Percentiles rank a stretch among this genome's conserved stretches.
phyloP scores from a whole-genome alignment of 2,113 vertebrate genomes.

The Aphyosemion australe region DNA sequence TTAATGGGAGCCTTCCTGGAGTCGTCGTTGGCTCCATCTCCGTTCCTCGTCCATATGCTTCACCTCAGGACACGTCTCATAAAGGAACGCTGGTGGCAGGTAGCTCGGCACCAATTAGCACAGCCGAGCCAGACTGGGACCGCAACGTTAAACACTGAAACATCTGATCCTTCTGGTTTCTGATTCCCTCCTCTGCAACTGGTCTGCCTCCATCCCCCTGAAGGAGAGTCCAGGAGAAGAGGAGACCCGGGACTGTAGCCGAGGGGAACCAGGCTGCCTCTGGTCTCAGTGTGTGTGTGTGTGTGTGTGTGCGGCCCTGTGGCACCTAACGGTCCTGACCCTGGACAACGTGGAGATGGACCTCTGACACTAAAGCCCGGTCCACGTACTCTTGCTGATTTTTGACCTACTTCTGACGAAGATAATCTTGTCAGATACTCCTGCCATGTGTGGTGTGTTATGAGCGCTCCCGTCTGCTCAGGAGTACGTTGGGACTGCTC shows the following conservation, averaged over 20 bases:
- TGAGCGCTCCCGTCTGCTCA: too few species aligned
- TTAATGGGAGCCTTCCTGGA: conserved; percentile 78
- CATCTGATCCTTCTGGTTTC: conserved; percentile 68
- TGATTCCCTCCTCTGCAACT: conserved; percentile 4
- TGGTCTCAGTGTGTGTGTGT: too few species aligned
- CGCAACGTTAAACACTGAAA: conserved; percentile 70
- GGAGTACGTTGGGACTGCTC: too few species aligned
- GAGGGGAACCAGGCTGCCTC: too few species aligned
- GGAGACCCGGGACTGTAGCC: conserved; percentile 4
- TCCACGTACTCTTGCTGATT: too few species aligned
- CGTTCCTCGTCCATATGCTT: conserved; percentile 72
- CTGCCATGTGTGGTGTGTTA: too few species aligned
- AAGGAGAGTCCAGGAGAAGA: conserved; percentile 32
- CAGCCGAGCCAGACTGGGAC: conserved; percentile 47
- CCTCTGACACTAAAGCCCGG: too few species aligned
- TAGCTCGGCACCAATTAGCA: conserved; percentile 68
- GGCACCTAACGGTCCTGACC: too few species aligned
- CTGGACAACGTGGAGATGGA: too few species aligned
- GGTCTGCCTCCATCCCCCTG: background rate
- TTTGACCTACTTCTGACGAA: too few species aligned
- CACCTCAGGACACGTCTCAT: conserved; percentile 74
- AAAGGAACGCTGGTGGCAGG: conserved; percentile 71
- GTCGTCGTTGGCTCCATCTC: conserved; percentile 57
- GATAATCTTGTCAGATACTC: too few species aligned
- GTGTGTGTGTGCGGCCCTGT: too few species aligned